Evolutionary conservation across 2,797 vertebrate genomes (phyloP), one percentile per base, ranked within the genome.

Genomic region (Micrastur ruficollis): DNA sequence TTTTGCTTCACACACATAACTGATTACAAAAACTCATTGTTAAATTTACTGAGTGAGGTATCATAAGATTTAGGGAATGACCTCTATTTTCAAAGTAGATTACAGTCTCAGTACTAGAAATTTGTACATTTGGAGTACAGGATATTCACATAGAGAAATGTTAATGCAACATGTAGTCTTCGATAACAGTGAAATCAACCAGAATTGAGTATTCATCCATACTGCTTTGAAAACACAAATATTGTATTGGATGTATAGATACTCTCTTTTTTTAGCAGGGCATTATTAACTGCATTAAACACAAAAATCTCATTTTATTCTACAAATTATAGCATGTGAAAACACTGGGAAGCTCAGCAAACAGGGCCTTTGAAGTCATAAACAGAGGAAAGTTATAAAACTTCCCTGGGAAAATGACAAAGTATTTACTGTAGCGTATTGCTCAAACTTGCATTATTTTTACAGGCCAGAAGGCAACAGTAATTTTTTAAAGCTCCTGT

Each of bases 401-500:
- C 3, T 95, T 97, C 63, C 80, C 87, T 91, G 81, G 79, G 94
- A 98, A 97, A 95, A 93, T 89, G 95, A 89, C 90, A 92, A 97
- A 97, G 59, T 94, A 94, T 98, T 98, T 97, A 96, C 89, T 95
- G 70, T 81, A 89, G 15, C 36, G 14, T 31, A 93, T 97, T 97
- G 71, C 73, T 94, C 40, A 96, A 92, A 87, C 22, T 75, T 96
- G 87, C 84, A 66, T 93, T 97, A 84, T 86, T 97, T 98, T 98
- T 97, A 98, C 73, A 96, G 93, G 55, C 93, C 95, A 97, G 91
- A 97, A 98, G 86, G 96, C 95, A 98, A 96, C 81, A 67, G 58
- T 97, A 96, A 97, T 89, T 95, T 97, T 97, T 97, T 95, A 96
- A 98, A 95, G 50, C 72, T 94, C 93, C 97, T 97, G 79, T 90